A percentile compares a stretch with the other conserved stretches of the same genome.
Evolutionary conservation across 2,797 vertebrate species (phyloP).

Genomic region (Sus cebifrons): DNA sequence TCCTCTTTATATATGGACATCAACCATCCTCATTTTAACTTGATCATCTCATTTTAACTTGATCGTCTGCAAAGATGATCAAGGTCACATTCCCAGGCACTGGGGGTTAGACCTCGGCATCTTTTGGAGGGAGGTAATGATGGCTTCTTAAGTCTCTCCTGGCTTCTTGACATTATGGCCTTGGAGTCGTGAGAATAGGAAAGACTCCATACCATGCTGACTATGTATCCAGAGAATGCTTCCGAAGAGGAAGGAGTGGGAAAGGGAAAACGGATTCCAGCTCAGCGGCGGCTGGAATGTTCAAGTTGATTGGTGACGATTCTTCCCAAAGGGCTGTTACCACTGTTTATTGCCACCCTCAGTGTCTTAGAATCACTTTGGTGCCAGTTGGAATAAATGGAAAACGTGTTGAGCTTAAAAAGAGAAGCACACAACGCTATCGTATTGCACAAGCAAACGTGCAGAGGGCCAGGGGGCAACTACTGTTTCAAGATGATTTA

Average conservation of each 20-base stretch:
- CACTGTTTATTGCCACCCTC: neutral
- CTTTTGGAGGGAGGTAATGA: neutral
- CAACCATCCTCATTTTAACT: neutral
- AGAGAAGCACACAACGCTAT: conserved; percentile 23
- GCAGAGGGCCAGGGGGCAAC: neutral
- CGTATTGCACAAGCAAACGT: neutral
- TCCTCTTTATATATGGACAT: neutral
- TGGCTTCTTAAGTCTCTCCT: neutral
- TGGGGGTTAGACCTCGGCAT: neutral
- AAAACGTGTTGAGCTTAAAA: conserved; percentile 71
- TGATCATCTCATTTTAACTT: neutral
- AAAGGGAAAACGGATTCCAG: neutral
- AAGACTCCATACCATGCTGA: fast-evolving
- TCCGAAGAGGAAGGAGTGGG: neutral
- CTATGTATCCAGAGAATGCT: fast-evolving
- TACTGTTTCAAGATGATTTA: conserved; percentile 74
- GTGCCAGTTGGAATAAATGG: conserved; percentile 71
- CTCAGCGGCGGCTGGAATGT: neutral
- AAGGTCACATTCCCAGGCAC: neutral
- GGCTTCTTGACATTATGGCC: neutral
- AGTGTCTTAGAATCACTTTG: neutral
- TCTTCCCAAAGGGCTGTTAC: neutral
- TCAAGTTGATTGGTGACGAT: neutral
- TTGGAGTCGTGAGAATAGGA: neutral
- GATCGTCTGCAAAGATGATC: neutral